Evolutionary conservation across 2,888 invertebrate species (phyloP), one percentile per base, ranked within the genome.

Genomic region (Spicauda simplicius): DNA sequence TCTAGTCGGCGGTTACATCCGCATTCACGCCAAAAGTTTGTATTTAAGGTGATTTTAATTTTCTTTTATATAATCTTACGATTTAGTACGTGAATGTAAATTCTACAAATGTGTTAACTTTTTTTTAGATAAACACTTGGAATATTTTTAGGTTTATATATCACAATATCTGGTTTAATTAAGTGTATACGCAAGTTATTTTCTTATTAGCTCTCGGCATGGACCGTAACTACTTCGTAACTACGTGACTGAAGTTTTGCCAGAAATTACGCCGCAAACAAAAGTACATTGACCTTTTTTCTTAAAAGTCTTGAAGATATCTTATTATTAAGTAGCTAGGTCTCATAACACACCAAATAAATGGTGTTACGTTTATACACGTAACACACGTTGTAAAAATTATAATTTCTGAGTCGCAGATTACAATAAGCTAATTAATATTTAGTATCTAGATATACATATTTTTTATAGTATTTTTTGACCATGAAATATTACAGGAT

Each of bases 151-250:
- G 41, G 14, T 41, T 41, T 41, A 41, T 79, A 81, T 80, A 80
- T 75, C 76, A 67, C 76, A 73, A 75, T 71, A 72, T 45, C 75
- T 41, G 41, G 41, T 41, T 41, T 41, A 41, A 41, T 41, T 41
- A 41, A 41, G 41, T 41, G 4, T 45, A 25, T 33, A 18, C 52
- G 33, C 30, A 61, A 20, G 19, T 11, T 48, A 33, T 50, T 33
- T 25, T 64, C 50, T 30, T n/a, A 55, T 30, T 57, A 11, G 64
- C 50, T 50, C 64, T 50, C 33, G 56, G 33, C 50, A 48, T 57
- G 55, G 45, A 20, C 50, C n/a, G 64, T 69, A 73, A 71, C 60
- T 68, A 71, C 71, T 73, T 69, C 64, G 60, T 69, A 74, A 74
- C 70, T 71, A 74, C 73, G 72, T 74, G 72, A 71, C 70, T 56